Percentiles rank a stretch among this genome's conserved stretches.
phyloP scores from a whole-genome alignment of 1,140 invertebrate species.

The Helicoverpa armigera region DNA sequence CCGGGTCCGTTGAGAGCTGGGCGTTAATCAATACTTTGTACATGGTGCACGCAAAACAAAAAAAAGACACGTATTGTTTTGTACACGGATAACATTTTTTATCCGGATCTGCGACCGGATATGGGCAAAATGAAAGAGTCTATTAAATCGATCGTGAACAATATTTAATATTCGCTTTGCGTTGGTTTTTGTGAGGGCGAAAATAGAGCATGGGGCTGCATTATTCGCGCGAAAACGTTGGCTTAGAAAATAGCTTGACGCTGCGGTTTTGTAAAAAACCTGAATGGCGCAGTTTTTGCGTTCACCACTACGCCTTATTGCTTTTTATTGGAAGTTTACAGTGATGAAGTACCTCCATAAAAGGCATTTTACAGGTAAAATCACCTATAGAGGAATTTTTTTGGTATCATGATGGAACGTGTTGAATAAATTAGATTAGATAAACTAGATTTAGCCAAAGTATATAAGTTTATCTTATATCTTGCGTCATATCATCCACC shows the following conservation, averaged over 20 bases:
- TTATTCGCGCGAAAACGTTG: slow-evolving; percentile 30
- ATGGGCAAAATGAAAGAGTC: slow-evolving; percentile 47
- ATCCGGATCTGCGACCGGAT: slow-evolving; percentile 47
- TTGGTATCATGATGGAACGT: neutral
- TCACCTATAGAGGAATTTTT: neutral
- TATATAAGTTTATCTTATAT: too few relatives aligned
- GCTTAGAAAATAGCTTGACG: slow-evolving; percentile 36
- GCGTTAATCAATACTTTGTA: slow-evolving; percentile 67
- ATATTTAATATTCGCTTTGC: slow-evolving; percentile 49
- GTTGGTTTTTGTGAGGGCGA: slow-evolving; percentile 35
- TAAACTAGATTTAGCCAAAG: too few relatives aligned
- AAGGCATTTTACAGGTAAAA: neutral
- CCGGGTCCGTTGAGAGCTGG: slow-evolving; percentile 54
- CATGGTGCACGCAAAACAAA: slow-evolving; percentile 50
- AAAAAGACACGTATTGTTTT: slow-evolving; percentile 51
- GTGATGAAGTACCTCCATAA: neutral
- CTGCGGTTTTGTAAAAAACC: slow-evolving; percentile 33
- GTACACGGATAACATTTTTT: slow-evolving; percentile 55
- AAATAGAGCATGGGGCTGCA: slow-evolving; percentile 29
- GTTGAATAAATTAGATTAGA: too few relatives aligned
- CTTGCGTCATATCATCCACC: too few relatives aligned
- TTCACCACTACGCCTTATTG: slow-evolving; percentile 6
- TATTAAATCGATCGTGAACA: slow-evolving; percentile 44
- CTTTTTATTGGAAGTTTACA: slow-evolving; percentile 29
- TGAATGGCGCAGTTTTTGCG: slow-evolving; percentile 12